phyloP scores from a whole-genome alignment of 2,797 vertebrate genomes.

The Melopsittacus undulatus region DNA sequence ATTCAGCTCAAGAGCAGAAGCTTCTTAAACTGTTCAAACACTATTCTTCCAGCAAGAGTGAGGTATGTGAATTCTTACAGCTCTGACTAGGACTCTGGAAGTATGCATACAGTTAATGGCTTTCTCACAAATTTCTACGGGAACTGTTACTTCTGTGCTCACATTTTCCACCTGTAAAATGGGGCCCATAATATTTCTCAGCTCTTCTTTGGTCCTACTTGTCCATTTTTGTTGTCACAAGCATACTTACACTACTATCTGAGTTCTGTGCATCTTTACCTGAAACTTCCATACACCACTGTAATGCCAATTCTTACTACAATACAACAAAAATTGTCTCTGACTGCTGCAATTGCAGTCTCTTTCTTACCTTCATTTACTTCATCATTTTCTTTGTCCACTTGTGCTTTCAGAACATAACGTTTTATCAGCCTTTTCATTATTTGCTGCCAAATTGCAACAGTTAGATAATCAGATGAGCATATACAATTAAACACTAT shows the following conservation, averaged over 20 bases:
- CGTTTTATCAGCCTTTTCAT: constrained; percentile 92
- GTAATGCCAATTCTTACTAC: neutral
- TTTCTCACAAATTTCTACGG: neutral
- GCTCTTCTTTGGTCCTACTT: neutral
- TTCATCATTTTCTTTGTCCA: constrained; percentile 90
- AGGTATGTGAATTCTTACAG: neutral
- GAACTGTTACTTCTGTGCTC: neutral
- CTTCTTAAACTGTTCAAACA: neutral
- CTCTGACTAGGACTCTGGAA: neutral
- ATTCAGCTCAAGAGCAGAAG: neutral
- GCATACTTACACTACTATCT: neutral
- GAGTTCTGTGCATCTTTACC: neutral
- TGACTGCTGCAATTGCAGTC: neutral
- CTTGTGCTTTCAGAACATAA: constrained; percentile 90
- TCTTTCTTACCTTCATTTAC: constrained; percentile 86
- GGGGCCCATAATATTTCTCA: neutral
- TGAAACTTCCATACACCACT: neutral
- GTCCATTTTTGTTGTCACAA: neutral
- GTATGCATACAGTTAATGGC: neutral
- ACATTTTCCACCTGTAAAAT: neutral
- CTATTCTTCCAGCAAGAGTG: neutral
- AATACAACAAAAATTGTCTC: neutral
- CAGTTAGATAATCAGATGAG: neutral
- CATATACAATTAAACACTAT: neutral
- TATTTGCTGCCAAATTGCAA: constrained; percentile 83